phyloP scores from a whole-genome alignment of 2,113 vertebrate genomes.

The Psettodes erumei region DNA sequence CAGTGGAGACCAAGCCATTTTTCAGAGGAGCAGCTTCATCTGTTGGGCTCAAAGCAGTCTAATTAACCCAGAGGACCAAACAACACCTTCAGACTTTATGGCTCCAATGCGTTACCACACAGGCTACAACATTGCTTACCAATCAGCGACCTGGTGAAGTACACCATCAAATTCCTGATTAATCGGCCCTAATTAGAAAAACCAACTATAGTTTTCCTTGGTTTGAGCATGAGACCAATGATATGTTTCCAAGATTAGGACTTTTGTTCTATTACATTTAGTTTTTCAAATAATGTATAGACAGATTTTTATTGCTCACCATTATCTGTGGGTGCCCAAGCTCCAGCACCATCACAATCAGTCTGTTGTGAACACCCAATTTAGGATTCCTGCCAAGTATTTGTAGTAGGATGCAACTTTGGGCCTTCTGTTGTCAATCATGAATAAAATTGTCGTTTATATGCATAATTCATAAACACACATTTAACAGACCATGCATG shows the following conservation, averaged over 20 bases:
- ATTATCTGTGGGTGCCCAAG: neutral
- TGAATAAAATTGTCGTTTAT: constrained; percentile 1
- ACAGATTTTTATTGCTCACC: no score
- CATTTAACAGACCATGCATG: neutral
- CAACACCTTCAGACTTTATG: constrained; percentile 23
- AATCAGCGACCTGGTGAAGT: constrained; percentile 19
- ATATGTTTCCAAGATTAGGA: neutral
- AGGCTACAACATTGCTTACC: constrained; percentile 22
- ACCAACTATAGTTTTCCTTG: neutral
- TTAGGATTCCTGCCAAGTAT: neutral
- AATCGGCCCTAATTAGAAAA: neutral
- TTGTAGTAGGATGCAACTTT: neutral
- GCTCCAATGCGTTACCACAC: neutral
- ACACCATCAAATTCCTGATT: neutral
- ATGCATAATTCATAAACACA: neutral
- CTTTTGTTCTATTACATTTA: neutral
- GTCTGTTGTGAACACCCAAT: neutral
- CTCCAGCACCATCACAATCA: neutral
- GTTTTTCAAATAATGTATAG: neutral
- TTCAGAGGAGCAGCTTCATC: constrained; percentile 38
- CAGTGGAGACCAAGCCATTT: constrained; percentile 42
- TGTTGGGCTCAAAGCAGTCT: constrained; percentile 34
- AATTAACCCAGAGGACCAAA: constrained; percentile 57
- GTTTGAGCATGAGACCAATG: neutral
- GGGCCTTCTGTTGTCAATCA: neutral